Percentiles rank a stretch among this genome's conserved stretches.
phyloP scores from a whole-genome alignment of 2,888 invertebrate genomes.

The Agonopterix subpropinquella region DNA sequence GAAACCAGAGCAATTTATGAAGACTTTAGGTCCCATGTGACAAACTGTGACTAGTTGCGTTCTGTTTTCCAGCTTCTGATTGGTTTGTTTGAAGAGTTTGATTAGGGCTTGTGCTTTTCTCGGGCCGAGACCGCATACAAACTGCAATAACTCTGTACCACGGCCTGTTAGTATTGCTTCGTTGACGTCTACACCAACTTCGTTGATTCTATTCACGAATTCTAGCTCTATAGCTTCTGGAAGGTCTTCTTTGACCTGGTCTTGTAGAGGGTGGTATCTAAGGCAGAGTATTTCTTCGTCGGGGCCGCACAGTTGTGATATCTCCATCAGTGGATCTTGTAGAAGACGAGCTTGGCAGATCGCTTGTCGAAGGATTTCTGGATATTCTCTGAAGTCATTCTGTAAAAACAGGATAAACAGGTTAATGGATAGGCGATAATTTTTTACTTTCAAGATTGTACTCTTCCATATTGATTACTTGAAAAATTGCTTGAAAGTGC shows the following conservation, averaged over 20 bases:
- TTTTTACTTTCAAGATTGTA: no score
- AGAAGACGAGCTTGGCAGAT: constrained; percentile 93
- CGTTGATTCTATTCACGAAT: constrained; percentile 96
- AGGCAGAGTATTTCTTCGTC: constrained; percentile 98
- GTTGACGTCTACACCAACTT: constrained; percentile 98
- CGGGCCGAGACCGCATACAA: constrained; percentile 97
- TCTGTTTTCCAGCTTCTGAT: constrained; percentile 93
- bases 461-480: no score
- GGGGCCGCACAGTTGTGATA: constrained; percentile 94
- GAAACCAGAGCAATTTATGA: constrained; percentile 99
- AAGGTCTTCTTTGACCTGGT: constrained; percentile 90
- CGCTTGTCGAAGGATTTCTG: constrained; percentile 91
- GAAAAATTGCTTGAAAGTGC: no score
- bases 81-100: constrained; percentile 91
- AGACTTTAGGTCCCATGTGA: constrained; percentile 98
- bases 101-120: constrained; percentile 93
- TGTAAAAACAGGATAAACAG: constrained; percentile 29
- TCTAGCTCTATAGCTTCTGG: constrained; percentile 90
- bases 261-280: constrained; percentile 91
- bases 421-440: no score
- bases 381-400: constrained; percentile 95
- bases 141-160: constrained; percentile 93
- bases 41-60: constrained; percentile 96
- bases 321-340: constrained; percentile 97
- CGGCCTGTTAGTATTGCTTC: constrained; percentile 92